Conservation (phyloP, 2,113 vertebrate species). For the Bungarus multicinctus region DNA sequence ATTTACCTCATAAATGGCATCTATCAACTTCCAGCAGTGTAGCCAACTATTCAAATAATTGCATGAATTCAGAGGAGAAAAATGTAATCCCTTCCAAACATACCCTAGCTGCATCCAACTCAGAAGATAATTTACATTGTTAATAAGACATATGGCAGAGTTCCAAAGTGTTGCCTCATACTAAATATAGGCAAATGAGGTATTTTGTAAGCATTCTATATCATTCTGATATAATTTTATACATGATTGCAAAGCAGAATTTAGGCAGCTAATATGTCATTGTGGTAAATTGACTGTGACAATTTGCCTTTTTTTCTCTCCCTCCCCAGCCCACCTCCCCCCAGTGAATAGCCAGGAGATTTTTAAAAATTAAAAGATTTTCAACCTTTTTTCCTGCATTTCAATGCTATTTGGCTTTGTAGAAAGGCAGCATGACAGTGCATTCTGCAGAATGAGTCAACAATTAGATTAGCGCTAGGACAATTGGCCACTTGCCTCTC, state of each 20-base stretch:
- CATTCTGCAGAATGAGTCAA: not conserved
- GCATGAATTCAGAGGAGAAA: conserved; percentile 38
- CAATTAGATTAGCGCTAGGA: not conserved
- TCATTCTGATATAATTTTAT: conserved; percentile 4
- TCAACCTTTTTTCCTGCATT: not conserved
- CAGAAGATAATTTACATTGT: conserved; percentile 46
- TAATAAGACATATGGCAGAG: conserved; percentile 36
- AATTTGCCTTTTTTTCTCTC: not conserved
- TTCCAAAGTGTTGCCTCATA: conserved; percentile 29
- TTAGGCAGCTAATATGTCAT: conserved; percentile 11
- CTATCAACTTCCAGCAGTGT: conserved; percentile 27
- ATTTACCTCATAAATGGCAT: conserved; percentile 53
- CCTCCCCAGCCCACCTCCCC: not conserved
- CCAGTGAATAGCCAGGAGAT: not conserved
- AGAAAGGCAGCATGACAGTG: not conserved
- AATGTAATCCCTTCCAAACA: conserved; percentile 32
- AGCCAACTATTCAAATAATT: conserved; percentile 46
- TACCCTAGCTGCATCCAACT: conserved; percentile 29
- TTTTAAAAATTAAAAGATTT: not conserved
- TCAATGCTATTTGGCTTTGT: not conserved
- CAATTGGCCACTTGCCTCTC: not conserved
- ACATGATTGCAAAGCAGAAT: conserved; percentile 9
- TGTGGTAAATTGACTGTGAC: conserved; percentile 34
- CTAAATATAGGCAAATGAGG: conserved; percentile 27
- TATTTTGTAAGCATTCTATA: conserved; percentile 21